Evolutionary conservation across 2,797 vertebrate genomes (phyloP).

Genomic region (Myotis pilosus): DNA sequence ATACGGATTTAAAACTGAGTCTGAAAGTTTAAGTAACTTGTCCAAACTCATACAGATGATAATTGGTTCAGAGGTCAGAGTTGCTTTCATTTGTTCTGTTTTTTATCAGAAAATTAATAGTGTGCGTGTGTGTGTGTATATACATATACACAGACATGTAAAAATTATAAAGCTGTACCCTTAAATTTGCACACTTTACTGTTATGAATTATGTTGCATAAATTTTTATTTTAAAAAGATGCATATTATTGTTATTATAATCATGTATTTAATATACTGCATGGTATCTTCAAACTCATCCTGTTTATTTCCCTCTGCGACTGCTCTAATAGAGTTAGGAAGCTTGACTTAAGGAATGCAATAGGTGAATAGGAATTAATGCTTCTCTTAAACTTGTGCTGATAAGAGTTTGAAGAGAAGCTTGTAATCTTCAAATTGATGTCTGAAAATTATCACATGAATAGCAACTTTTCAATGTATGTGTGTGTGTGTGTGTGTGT

Average conservation of each 20-base stretch:
- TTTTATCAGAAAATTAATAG: neutral
- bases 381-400: neutral
- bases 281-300: neutral
- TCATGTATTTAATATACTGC: neutral
- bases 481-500: neutral
- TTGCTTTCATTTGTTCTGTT: slow-evolving; percentile 7
- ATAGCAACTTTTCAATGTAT: neutral
- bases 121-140: neutral
- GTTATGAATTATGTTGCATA: neutral
- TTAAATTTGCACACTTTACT: neutral
- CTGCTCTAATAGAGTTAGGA: neutral
- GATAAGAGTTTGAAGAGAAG: slow-evolving; percentile 11
- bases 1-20: neutral
- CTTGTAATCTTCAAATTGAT: neutral
- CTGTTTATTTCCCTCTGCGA: neutral
- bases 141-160: neutral
- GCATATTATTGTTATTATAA: neutral
- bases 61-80: neutral
- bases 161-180: neutral
- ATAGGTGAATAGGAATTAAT: neutral
- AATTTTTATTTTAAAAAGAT: neutral
- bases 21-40: neutral
- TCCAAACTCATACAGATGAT: neutral
- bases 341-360: neutral
- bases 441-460: neutral